Evolutionary conservation across 2,888 invertebrate genomes (phyloP), one percentile per base, ranked within the genome.

Genomic region (Entomobrya multifasciata): DNA sequence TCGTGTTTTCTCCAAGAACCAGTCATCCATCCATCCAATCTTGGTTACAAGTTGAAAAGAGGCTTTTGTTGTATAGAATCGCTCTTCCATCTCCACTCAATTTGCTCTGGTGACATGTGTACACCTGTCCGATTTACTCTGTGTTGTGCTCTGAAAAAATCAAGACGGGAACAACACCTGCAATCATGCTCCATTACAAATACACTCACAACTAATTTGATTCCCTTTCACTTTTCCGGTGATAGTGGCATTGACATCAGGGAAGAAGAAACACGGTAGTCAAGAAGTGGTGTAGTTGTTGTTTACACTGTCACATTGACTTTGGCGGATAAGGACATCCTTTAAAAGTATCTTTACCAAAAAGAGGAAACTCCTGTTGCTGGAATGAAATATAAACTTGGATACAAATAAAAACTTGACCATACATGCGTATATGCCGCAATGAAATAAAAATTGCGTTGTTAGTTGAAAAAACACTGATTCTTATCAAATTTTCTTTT

Each of bases 21-120:
- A 36, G 4, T 36, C 36, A 36, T 36, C 8, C 36, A 8, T 36
- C n/a, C n/a, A n/a, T n/a, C n/a, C n/a, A n/a, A n/a, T n/a, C 36
- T 36, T 36, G 36, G 5, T 36, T 36, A 36, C 36, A 36, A 36
- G 36, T 36, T 36, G 36, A 8, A 36, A n/a, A 36, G 36, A 36
- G 36, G 36, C 36, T 36, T 36, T 36, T 17, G 52, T 52, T 15
- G 52, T 15, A 52, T 17, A 17, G 52, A 52, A 36, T 36, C 36
- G 5, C 49, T 67, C 41, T 70, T 70, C 70, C 57, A 70, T 67
- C 77, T 84, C 83, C 67, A 55, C 77, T 84, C 84, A 84, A 84
- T 84, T 78, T 84, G 84, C 78, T 57, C 62, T 60, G 49, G 78
- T 79, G 85, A 86, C 85, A 86, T 86, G 85, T 86, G 85, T 79